Evolutionary conservation across 2,888 invertebrate species (phyloP), one percentile per base, ranked within the genome.

Genomic region (Meiosimyza platycephala): DNA sequence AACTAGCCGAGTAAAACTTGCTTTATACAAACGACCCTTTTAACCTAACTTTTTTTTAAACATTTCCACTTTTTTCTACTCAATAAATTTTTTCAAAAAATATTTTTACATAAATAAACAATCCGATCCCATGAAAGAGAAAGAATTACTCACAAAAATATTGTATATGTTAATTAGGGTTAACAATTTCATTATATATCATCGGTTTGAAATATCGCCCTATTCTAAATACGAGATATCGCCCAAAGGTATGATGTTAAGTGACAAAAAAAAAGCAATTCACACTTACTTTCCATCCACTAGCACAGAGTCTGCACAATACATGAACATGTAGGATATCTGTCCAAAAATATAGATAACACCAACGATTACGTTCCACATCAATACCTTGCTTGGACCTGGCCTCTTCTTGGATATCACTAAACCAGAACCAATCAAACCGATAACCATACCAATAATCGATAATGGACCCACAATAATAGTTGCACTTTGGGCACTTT

Each of bases 331-430:
- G 78, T 90, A 90, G 1, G 87, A 82, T 12, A 90, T 80, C 79
- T 90, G 89, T 18, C 90, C 90, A 9, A 88, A 62, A 47, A 91
- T 88, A 74, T 88, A 90, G n/a, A 88, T 83, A 28, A 88, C 72
- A 1, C 91, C 91, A 47, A 91, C 90, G 6, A 91, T 76, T 1
- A 91, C 89, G 80, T 91, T 92, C 92, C 92, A 92, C 74, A 89
- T 87, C 1, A 91, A 87, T 0, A 92, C 86, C 60, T 89, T 89
- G 74, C 89, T 87, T 0, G 92, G 89, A 3, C 86, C 81, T 3
- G 92, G 92, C 76, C 89, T 90, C 76, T 88, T 89, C 82, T 89
- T 90, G n/a, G 91, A 90, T 59, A 92, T 90, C 4, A 90, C 80
- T 68, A 89, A 83, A 12, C 92, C 92, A 5, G 91, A 91, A 5